Evolutionary conservation across 1,140 invertebrate species (phyloP), one percentile per base, ranked within the genome.

Genomic region (Aphaenogaster rudis): DNA sequence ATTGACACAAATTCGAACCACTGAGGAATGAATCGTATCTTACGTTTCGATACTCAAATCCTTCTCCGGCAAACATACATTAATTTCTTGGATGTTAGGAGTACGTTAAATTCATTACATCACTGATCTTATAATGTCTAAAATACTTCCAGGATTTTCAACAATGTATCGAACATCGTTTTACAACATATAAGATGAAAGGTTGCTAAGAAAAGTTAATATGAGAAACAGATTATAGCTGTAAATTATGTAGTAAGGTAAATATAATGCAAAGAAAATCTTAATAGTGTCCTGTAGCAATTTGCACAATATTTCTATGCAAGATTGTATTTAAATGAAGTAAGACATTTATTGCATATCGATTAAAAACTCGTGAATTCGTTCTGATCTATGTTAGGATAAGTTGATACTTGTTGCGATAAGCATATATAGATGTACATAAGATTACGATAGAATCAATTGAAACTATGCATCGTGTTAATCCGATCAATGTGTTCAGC

Each of bases 401-500:
- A 59, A n/a, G 6, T 80, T 39, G 48, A 54, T 63, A 21, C 33
- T 52, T 39, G 13, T 21, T 52, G 39, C 9, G 33, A 36, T 66
- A 50, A 15, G 28, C 33, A 48, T 21, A 13, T 21, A 15, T 57
- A 21, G 8, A 5, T 69, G 66, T 8, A 36, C 45, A 13, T 50
- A 67, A 39, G 42, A 21, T 79, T 66, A 36, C 28, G 17, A 2
- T 79, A 21, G 42, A 66, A 39, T 59, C 61, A 52, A 80, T 80
- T 39, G 45, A 48, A 11, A 45, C 7, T 69, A n/a, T 48, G 28
- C 36, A 72, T 81, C n/a, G 11, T 28, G 50, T 81, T 81, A 81
- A 81, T 81, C 66, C 48, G 64, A 50, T 17, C n/a, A 45, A 71
- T 69, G 50, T 52, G 17, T 69, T 81, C 48, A 42, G 33, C 42